Evolutionary conservation across 2,113 vertebrate genomes (phyloP).

Genomic region (Crotalus helleri): DNA sequence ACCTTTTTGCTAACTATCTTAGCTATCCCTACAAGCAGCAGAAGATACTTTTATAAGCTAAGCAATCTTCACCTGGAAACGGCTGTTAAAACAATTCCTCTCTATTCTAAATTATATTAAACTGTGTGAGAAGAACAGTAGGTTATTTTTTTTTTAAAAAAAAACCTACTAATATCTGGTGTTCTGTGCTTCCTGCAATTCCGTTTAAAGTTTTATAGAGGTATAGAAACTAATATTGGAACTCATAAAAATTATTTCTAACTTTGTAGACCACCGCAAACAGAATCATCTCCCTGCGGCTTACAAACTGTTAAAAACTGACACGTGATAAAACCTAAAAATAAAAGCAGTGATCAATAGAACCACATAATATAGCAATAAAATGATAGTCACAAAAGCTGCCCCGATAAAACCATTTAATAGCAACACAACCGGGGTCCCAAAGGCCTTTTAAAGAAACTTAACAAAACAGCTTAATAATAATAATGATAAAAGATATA

Average conservation of each 20-base stretch:
- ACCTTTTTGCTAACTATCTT: neutral
- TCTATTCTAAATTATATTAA: constrained; percentile 41
- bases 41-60: neutral
- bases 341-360: neutral
- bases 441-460: neutral
- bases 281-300: neutral
- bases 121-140: constrained; percentile 49
- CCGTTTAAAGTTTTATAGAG: constrained; percentile 45
- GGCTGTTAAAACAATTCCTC: constrained; percentile 43
- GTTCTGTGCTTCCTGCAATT: constrained; percentile 33
- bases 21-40: neutral
- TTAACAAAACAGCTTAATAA: neutral
- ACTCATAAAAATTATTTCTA: neutral
- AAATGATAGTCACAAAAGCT: neutral
- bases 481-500: neutral
- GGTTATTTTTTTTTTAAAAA: constrained; percentile 3
- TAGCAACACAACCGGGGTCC: neutral
- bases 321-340: neutral
- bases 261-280: neutral
- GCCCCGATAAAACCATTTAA: neutral
- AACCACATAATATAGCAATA: neutral
- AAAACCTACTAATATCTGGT: constrained; percentile 42
- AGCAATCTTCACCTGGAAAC: constrained; percentile 29
- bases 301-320: neutral
- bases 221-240: neutral